Base-by-base conservation (phyloP, 2,888 invertebrate species). In the Adineta ricciae region DNA sequence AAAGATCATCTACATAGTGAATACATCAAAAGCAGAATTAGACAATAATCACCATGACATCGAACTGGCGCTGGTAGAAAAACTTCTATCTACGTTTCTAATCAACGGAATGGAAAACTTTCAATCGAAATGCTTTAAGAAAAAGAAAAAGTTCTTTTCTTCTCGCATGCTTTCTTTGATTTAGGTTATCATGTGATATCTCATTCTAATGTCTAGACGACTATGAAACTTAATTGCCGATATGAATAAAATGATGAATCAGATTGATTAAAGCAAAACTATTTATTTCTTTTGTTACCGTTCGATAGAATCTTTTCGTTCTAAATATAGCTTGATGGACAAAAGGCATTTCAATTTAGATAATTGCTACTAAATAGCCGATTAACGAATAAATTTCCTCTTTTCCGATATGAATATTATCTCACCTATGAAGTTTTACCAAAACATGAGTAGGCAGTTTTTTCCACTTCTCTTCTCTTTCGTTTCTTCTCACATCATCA, bases 11-110 rank as follows among this genome's bases (percentile, higher is more conserved):
- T 64, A 19, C 19, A 64, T 14, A 64, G 19, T 27, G n/a, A 32
- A 64, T 32, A 64, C 16, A 21, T 52, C n/a, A 52, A 21, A 52
- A 21, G 5, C 3, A 21, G 11, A 46, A 11, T 46, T 8, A 46
- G 46, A 46, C 27, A 64, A 64, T 64, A 64, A 64, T 64, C 64
- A 64, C 64, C 64, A 64, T 64, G 64, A 64, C 64, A 64, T 64
- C 64, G 32, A 32, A 64, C 64, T 64, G 64, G 64, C 64, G 64
- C 64, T 64, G 64, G 64, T 64, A 64, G n/a, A 64, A 64, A 46
- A 46, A 46, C 16, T 14, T 27, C 14, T 32, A 64, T 64, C 0
- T 64, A 64, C 27, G 64, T 14, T 27, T 32, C 32, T 64, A 64
- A 64, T 64, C 27, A 64, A 32, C 16, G 64, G 64, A 27, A 64